These are phyloP conservation scores for Psittacula echo DNA, from an alignment of 2,797 vertebrate species.

Conservation along the genomic window DNA sequence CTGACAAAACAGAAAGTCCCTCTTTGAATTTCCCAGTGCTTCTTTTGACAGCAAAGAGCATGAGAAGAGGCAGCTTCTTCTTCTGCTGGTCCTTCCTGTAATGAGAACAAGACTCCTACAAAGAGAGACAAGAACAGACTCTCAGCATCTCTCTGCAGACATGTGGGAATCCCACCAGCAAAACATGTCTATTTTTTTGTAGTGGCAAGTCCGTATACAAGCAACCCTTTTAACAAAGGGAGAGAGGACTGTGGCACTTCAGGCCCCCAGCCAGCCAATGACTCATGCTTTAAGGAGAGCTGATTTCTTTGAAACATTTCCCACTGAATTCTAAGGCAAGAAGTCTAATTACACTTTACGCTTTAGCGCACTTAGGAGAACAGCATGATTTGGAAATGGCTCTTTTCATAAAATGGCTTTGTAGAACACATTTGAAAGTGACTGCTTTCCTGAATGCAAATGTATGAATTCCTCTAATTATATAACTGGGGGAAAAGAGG, in stretches of 20 bases:
- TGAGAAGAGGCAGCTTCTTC: background rate
- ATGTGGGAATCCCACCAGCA: background rate
- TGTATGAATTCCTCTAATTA: constrained; percentile 59
- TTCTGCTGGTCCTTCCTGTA: background rate
- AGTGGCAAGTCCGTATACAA: background rate
- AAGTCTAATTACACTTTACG: constrained; percentile 60
- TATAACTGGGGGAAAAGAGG: constrained; percentile 1
- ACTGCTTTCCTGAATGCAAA: constrained; percentile 61
- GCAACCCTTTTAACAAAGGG: background rate
- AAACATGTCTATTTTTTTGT: background rate
- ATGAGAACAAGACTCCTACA: background rate
- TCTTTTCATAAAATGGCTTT: constrained; percentile 51
- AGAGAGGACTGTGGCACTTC: background rate
- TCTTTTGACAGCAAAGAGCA: background rate
- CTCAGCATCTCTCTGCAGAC: background rate
- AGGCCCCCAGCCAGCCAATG: background rate
- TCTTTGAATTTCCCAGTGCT: background rate
- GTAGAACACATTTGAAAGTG: constrained; percentile 42
- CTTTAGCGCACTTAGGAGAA: constrained; percentile 53
- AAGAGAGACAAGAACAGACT: background rate
- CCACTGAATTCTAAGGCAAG: constrained; percentile 37
- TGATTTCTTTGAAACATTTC: constrained; percentile 3
- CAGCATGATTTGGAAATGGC: constrained; percentile 57
- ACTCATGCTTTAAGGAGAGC: constrained; percentile 33
- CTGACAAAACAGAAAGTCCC: background rate